Evolutionary conservation across 2,113 vertebrate genomes (phyloP).

Genomic region (Tragelaphus scriptus): DNA sequence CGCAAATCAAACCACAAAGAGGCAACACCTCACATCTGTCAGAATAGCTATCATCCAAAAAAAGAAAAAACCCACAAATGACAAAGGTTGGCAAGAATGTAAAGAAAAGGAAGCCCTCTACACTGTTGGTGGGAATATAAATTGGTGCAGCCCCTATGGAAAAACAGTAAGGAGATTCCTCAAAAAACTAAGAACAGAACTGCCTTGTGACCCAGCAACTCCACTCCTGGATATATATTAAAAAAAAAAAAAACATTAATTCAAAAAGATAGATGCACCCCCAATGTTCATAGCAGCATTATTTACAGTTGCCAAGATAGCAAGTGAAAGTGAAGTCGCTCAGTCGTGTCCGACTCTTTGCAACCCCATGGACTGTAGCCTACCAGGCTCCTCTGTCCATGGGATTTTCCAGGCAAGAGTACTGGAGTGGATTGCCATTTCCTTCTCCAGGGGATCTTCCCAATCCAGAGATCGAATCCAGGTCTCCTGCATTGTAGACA

Average conservation of each 20-base stretch:
- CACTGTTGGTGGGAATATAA: neutral
- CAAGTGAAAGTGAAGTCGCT: neutral
- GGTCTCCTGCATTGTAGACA: too few species aligned
- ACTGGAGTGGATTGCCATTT: too few species aligned
- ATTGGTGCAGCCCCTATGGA: neutral
- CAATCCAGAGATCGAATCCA: too few species aligned
- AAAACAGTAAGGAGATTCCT: neutral
- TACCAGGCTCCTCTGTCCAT: too few species aligned
- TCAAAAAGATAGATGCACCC: neutral
- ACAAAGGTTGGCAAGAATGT: neutral
- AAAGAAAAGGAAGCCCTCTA: neutral
- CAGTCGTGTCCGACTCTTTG: too few species aligned
- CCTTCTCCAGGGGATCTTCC: too few species aligned
- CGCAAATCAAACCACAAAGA: neutral
- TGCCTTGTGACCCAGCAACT: neutral
- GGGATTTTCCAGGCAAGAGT: too few species aligned
- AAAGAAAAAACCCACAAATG: neutral
- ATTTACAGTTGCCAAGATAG: neutral
- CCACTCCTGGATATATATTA: neutral
- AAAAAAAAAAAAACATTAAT: neutral
- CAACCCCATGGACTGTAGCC: too few species aligned
- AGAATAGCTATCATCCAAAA: neutral
- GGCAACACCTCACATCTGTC: neutral
- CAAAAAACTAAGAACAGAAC: neutral
- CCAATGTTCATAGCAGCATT: neutral